Base-by-base conservation (phyloP, 2,797 vertebrate species). In the Smutsia gigantea region DNA sequence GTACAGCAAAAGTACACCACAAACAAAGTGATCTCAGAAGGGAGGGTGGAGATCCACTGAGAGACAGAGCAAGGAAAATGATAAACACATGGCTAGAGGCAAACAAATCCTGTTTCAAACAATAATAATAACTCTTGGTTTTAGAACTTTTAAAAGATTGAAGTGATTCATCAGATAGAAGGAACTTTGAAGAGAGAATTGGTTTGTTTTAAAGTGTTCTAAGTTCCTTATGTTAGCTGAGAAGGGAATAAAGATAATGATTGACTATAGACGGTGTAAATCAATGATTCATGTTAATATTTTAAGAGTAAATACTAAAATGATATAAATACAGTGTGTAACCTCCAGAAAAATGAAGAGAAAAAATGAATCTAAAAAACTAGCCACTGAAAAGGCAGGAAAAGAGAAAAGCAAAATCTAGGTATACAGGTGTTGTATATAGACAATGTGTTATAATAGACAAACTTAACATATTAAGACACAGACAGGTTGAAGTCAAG, bases 291-390 rank as follows among this genome's bases (percentile, higher is more conserved):
- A 82, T 78, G 61, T 72, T 77, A 85, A 46, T 42, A 72, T 39
- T 77, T 77, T 94, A 92, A 86, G 61, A 31, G 17, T 72, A 72
- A 66, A 19, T 59, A 88, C 46, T 63, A 82, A 93, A 69, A 71
- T 75, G 19, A 42, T 42, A 71, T 51, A 81, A 86, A 64, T 69
- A 49, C 14, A 55, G 21, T n/a, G 21, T 27, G 34, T 39, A 69
- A 77, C 14, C 51, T 82, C 17, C 34, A 85, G 53, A 9, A 93
- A 85, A 68, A 90, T n/a, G 59, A 79, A 71, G n/a, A 61, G 39
- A 46, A 90, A 83, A 42, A 18, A 19, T 53, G 25, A 86, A 63
- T 59, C 29, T 64, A 37, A 34, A 74, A 64, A 55, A 21, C 18
- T 55, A 23, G 90, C 64, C 69, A 23, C 46, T 61, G 27, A 86